Base-by-base conservation (phyloP, 2,113 vertebrate genomes). In the Heterotis niloticus region DNA sequence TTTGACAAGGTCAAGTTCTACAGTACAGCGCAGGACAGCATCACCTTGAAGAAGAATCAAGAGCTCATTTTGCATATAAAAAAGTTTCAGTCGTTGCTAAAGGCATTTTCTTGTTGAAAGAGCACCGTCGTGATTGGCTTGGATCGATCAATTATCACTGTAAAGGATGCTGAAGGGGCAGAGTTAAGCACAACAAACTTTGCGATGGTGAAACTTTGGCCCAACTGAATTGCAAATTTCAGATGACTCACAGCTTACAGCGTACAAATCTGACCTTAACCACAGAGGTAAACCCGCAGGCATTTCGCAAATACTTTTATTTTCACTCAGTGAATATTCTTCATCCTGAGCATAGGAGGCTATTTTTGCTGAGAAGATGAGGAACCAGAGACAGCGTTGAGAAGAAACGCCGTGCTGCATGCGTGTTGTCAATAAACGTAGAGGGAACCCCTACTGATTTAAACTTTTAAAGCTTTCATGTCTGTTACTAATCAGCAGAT, bases 201-300 rank as follows among this genome's bases (percentile, higher is more conserved):
- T 62, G 59, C 13, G 20, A 54, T 13, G 18, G 28, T 11, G 1
- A 16, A 16, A 62, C 1, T 66, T 17, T 60, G 56, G 17, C 16
- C 4, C 18, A 62, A 44, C 29, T 54, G 60, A 72, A 73, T 64
- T 16, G 23, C 29, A 54, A 66, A 79, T 57, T 24, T 12, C 5
- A 64, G 10, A 14, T 20, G 20, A 59, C 56, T 73, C 29, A 70
- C 51, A 56, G 64, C 23, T 56, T 1, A 56, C 72, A 29, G 14
- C 17, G 20, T 16, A 52, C 7, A 18, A 56, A 67, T 78, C n/a
- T 77, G 78, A 83, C 76, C 78, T 82, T 78, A 73, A 44, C 14
- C 10, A 20, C 76, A 44, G 57, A 52, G 51, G 57, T 73, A 81
- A 76, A 78, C 29, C 51, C 62, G 20, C 34, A 64, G 69, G 60